A percentile compares a stretch with the other conserved stretches of the same genome.
Conservation (phyloP, 2,113 vertebrate genomes). For the Xenopus laevis region DNA sequence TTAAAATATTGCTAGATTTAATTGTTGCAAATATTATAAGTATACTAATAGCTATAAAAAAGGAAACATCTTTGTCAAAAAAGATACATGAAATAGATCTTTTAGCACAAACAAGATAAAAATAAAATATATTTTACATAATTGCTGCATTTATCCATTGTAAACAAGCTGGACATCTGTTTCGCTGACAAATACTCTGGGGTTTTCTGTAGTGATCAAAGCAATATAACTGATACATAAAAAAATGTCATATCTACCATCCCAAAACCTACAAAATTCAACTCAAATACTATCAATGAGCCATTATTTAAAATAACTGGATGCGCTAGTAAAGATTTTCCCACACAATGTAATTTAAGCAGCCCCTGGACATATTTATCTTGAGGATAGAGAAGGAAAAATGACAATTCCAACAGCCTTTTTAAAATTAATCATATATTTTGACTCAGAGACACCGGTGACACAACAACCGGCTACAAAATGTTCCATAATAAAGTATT, state of each 20-base stretch:
- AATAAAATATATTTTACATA: too few species aligned
- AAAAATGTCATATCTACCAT: not conserved
- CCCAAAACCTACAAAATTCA: slow-evolving; percentile 17
- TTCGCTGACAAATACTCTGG: slow-evolving; percentile 21
- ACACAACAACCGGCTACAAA: too few species aligned
- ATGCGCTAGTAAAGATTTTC: not conserved
- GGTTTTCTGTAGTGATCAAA: slow-evolving; percentile 17
- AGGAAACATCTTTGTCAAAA: too few species aligned
- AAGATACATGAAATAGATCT: too few species aligned
- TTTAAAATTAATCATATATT: not conserved
- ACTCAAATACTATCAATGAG: slow-evolving; percentile 7
- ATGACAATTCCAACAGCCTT: not conserved
- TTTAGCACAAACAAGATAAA: too few species aligned
- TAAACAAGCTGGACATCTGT: slow-evolving; percentile 20
- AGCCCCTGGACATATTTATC: not conserved
- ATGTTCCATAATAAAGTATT: too few species aligned
- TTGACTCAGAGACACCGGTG: too few species aligned
- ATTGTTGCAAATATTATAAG: too few species aligned
- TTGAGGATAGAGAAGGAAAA: slow-evolving; percentile 6
- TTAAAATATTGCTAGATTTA: too few species aligned
- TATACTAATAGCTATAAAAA: too few species aligned
- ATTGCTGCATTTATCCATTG: not conserved
- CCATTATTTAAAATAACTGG: not conserved
- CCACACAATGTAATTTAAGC: slow-evolving; percentile 7
- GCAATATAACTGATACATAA: slow-evolving; percentile 9